A percentile compares a stretch with the other conserved stretches of the same genome.
Evolutionary conservation across 2,888 invertebrate genomes (phyloP).

Genomic region (Spodoptera exigua): DNA sequence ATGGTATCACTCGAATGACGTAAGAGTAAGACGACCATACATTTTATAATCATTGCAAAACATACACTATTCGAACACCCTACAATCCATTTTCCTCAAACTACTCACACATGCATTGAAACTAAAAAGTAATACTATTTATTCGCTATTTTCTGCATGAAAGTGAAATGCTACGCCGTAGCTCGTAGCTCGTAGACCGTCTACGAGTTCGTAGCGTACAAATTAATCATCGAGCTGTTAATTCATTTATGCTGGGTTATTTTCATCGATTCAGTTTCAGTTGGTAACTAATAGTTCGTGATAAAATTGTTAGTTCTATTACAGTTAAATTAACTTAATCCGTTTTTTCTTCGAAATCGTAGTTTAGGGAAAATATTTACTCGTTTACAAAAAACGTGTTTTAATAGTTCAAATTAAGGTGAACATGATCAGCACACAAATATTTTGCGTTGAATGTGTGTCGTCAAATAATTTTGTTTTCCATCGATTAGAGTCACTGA

Average conservation of each 20-base stretch:
- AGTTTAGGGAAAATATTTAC: background rate
- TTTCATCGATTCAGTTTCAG: slow-evolving; percentile 52
- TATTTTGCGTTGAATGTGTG: background rate
- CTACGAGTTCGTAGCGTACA: slow-evolving; percentile 63
- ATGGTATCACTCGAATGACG: slow-evolving; percentile 42
- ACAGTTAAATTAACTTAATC: background rate
- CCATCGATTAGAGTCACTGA: slow-evolving; percentile 15
- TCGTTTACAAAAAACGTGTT: no score
- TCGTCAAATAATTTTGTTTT: background rate
- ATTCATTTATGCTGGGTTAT: slow-evolving; percentile 54
- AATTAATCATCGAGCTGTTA: slow-evolving; percentile 54
- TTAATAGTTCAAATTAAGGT: no score
- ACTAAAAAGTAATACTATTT: slow-evolving; percentile 21
- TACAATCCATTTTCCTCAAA: slow-evolving; percentile 9
- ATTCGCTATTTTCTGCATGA: slow-evolving; percentile 30
- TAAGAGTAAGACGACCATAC: slow-evolving; percentile 6
- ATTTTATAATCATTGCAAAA: slow-evolving; percentile 17
- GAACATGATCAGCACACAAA: background rate
- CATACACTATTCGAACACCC: slow-evolving; percentile 2
- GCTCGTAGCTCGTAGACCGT: slow-evolving; percentile 55
- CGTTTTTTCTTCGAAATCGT: background rate
- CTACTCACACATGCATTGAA: background rate
- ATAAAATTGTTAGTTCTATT: slow-evolving; percentile 30
- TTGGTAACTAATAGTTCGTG: slow-evolving; percentile 18
- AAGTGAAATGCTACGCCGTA: slow-evolving; percentile 55